phyloP scores from a whole-genome alignment of 2,888 invertebrate species.

The Nemapogon koenigi region DNA sequence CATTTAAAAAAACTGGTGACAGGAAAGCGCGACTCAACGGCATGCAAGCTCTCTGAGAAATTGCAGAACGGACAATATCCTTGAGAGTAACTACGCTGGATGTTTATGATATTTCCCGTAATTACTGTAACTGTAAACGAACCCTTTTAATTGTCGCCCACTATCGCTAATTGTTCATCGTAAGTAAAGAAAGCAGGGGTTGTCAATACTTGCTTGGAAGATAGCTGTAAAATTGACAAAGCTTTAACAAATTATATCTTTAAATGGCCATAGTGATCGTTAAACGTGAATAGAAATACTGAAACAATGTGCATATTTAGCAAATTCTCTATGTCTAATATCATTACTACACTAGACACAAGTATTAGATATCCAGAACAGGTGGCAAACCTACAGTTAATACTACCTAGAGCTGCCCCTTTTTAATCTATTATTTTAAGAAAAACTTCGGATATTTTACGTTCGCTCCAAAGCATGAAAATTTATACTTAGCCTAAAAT shows the following conservation, averaged over 20 bases:
- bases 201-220: no score
- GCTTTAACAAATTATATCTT: no score
- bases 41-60: not conserved
- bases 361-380: no score
- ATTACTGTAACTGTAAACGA: constrained; percentile 44
- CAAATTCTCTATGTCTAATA: not conserved
- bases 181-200: no score
- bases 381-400: no score
- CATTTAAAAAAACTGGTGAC: constrained; percentile 33
- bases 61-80: constrained; percentile 23
- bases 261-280: no score
- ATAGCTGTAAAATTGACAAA: no score
- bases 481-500: no score
- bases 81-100: constrained; percentile 25
- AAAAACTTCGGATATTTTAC: no score
- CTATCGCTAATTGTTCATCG: constrained; percentile 29
- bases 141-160: constrained; percentile 29
- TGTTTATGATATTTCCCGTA: constrained; percentile 52
- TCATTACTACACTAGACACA: not conserved
- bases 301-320: not conserved
- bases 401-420: no score
- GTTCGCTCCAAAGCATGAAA: no score
- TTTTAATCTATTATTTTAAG: no score
- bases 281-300: not conserved
- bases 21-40: constrained; percentile 29